Evolutionary conservation across 2,888 invertebrate genomes (phyloP).

Genomic region (Patella depressa): DNA sequence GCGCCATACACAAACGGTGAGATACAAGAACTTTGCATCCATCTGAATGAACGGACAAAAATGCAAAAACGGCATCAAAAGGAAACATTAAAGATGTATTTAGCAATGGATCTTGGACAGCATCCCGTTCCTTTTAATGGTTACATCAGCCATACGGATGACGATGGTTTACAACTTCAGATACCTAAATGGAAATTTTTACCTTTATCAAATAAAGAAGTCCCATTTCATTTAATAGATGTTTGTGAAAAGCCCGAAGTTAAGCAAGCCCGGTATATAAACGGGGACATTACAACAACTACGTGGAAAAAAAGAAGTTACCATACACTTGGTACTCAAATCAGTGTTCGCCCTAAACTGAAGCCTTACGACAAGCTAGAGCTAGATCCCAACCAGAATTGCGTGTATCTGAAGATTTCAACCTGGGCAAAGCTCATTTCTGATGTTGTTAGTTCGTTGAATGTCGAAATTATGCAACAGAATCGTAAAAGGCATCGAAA

Average conservation of each 20-base stretch:
- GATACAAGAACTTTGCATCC: conserved; percentile 39
- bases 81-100: conserved; percentile 36
- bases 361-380: background rate
- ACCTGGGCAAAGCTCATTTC: conserved; percentile 16
- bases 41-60: conserved; percentile 40
- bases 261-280: conserved; percentile 24
- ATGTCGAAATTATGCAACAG: background rate
- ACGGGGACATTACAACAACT: conserved; percentile 31
- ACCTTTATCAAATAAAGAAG: conserved; percentile 31
- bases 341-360: background rate
- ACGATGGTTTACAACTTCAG: conserved; percentile 38
- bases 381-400: conserved; percentile 10
- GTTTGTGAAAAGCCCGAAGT: conserved; percentile 41
- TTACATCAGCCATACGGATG: conserved; percentile 38
- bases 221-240: conserved; percentile 41
- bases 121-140: conserved; percentile 36
- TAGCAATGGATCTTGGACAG: conserved; percentile 38
- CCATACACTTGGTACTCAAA: conserved; percentile 4
- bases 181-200: conserved; percentile 39
- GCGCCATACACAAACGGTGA: conserved; percentile 41
- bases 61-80: conserved; percentile 43
- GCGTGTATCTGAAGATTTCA: background rate
- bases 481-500: background rate
- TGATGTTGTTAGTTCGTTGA: background rate
- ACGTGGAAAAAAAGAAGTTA: conserved; percentile 45